Evolutionary conservation across 2,797 vertebrate genomes (phyloP), one percentile per base, ranked within the genome.

Genomic region (Hydrolagus colliei): DNA sequence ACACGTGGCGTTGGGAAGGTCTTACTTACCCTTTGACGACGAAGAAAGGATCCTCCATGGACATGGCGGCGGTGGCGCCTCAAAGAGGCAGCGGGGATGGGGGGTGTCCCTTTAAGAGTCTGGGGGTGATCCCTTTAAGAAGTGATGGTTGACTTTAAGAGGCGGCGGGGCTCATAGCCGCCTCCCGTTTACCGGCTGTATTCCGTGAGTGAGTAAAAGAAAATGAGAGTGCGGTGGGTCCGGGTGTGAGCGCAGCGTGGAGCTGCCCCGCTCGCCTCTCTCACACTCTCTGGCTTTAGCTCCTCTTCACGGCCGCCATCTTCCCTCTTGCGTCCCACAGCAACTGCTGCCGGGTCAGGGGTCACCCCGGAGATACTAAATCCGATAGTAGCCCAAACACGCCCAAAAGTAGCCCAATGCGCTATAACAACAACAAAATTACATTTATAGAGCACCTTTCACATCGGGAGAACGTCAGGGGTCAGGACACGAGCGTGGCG

Each of bases 41-140:
- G 92, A 99, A 99, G 91, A 99, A 99, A 89, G 97, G 97, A 88
- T 99, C 97, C 94, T 98, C 97, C 97, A 98, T 97, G 71, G 97
- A 97, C 97, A 97, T 97, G 88, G 86, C 93, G 88, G 78, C 87
- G 74, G 89, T n/a, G 71, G 41, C 41, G 41, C 41, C 88, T 87
- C 89, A 88, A 87, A 68, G 86, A 86, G 86, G 86, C 84, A 65
- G 61, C 11, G 75, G 79, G 73, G 16, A 11, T 59, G 11, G 27
- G n/a, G 18, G 73, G 79, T 71, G 85, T 86, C 85, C 13, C 87
- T 90, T 89, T 89, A 86, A 87, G 86, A 88, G 67, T 65, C 72
- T 73, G 35, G 59, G 84, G 52, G 7, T 78, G 18, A 62, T 59
- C 10, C 77, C 77, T 14, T 35, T 27, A 18, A 18, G 72, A 27